Percentiles rank a stretch among this genome's conserved stretches.
Conservation (phyloP, 2,797 vertebrate species). For the Urocyon cinereoargenteus region DNA sequence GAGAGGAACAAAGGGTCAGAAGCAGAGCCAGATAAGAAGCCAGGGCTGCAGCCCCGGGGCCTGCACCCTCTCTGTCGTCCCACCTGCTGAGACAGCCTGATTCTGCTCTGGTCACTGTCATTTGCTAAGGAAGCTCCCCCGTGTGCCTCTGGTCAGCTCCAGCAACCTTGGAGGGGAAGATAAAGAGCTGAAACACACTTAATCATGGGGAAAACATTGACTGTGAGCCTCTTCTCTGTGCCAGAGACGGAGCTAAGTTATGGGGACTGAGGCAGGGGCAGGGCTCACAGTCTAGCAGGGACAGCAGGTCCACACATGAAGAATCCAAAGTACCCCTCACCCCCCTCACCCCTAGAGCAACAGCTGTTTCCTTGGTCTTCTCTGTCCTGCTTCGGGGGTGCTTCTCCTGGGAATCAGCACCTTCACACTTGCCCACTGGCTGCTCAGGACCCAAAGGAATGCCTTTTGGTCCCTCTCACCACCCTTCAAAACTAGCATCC, state of each 20-base stretch:
- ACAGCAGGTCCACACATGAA: neutral
- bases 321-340: neutral
- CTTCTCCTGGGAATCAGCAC: neutral
- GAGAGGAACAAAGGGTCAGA: neutral
- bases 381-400: too few relatives aligned
- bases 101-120: neutral
- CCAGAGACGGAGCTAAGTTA: neutral
- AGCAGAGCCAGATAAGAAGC: neutral
- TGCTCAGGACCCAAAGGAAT: neutral
- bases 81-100: neutral
- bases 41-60: too few relatives aligned
- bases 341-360: neutral
- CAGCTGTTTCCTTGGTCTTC: neutral
- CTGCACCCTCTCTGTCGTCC: rapidly evolving
- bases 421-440: neutral
- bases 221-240: neutral
- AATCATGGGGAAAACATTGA: neutral
- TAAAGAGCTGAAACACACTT: neutral
- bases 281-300: neutral
- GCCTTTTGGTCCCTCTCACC: neutral
- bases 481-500: neutral
- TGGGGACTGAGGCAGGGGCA: neutral
- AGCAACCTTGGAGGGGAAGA: neutral
- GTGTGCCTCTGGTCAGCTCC: neutral
- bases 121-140: neutral